Conservation (phyloP, 92 coral and sea anemone species). For the Micromussa lordhowensis region DNA sequence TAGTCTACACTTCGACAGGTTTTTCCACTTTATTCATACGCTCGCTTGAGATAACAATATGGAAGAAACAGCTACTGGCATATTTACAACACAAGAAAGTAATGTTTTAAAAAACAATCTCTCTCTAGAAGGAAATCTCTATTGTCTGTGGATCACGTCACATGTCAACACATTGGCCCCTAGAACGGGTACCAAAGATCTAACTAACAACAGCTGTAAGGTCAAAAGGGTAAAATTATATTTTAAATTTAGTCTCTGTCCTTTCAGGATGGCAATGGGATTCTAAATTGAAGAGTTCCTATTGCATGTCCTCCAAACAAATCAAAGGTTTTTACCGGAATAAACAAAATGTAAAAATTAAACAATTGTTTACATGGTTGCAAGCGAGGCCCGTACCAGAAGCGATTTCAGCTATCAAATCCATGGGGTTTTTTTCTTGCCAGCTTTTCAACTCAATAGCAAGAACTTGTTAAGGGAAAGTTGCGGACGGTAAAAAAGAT, state of each 20-base stretch:
- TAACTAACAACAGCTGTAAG: not conserved
- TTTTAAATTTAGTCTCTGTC: not conserved
- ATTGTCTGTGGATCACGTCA: constrained; percentile 42
- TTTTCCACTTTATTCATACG: constrained; percentile 5
- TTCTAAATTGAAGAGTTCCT: too few species aligned
- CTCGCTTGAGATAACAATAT: not conserved
- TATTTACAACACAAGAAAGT: not conserved
- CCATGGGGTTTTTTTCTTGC: too few species aligned
- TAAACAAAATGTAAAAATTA: not conserved
- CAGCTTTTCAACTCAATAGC: too few species aligned
- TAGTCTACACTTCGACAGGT: constrained; percentile 14
- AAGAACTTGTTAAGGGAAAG: not conserved
- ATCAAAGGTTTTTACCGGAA: not conserved
- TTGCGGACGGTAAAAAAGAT: not conserved
- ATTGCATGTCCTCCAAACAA: not conserved
- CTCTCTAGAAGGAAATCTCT: not conserved
- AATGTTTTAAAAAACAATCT: constrained; percentile 1
- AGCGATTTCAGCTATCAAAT: not conserved
- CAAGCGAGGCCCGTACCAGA: not conserved
- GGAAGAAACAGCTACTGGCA: not conserved
- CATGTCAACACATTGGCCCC: not conserved
- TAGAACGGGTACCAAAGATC: constrained; percentile 46
- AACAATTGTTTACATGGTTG: not conserved
- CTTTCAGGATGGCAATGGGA: not conserved
- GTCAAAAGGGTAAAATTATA: not conserved